Conservation (phyloP, 2,113 vertebrate species). For the Amblyornis subalaris region DNA sequence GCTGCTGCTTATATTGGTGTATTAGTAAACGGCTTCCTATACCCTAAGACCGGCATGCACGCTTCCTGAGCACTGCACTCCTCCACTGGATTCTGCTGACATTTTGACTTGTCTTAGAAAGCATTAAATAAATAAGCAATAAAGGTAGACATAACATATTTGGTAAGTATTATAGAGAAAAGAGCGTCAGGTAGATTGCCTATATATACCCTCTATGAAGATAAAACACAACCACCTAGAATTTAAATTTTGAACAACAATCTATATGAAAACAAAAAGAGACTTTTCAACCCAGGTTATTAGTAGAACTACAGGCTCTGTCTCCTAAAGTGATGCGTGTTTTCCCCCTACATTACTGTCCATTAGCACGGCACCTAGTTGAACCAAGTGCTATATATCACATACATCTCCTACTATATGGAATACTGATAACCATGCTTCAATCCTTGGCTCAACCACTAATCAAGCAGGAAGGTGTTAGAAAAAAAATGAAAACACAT, state of each 20-base stretch:
- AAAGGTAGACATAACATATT: not conserved
- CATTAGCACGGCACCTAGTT: not conserved
- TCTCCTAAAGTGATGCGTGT: not conserved
- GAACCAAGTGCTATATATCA: not conserved
- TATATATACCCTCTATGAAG: not conserved
- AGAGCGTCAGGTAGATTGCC: not conserved
- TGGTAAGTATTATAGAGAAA: not conserved
- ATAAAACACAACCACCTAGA: not conserved
- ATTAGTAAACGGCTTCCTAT: slow-evolving; percentile 48
- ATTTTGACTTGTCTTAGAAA: slow-evolving; percentile 50
- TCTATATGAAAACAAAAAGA: not conserved
- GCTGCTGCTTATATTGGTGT: slow-evolving; percentile 34
- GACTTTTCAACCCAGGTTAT: not conserved
- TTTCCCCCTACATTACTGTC: not conserved
- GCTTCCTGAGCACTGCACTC: slow-evolving; percentile 40
- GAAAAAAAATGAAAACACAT: not conserved
- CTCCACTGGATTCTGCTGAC: slow-evolving; percentile 53
- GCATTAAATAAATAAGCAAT: slow-evolving; percentile 45
- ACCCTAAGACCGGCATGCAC: not conserved
- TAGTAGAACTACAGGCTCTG: not conserved
- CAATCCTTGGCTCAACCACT: not conserved
- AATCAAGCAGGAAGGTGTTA: not conserved
- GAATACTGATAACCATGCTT: not conserved
- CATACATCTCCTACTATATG: not conserved
- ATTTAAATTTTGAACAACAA: not conserved